These are phyloP conservation scores for Plestiodon gilberti DNA, from an alignment of 2,113 vertebrate genomes.

Conservation along the genomic window DNA sequence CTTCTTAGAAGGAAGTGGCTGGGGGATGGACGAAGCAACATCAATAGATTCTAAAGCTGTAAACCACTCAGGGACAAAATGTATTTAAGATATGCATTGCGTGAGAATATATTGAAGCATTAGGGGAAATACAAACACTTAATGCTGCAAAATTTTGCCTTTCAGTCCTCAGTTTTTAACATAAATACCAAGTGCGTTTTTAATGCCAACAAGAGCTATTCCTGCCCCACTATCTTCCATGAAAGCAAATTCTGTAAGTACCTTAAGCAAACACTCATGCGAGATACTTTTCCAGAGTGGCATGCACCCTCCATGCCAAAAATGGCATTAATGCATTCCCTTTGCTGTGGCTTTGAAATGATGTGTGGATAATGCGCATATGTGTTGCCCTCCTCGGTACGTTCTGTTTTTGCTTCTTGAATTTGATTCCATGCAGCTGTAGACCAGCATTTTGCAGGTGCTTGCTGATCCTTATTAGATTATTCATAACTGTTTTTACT, in stretches of 20 bases:
- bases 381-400: neutral
- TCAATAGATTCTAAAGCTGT: too few species aligned
- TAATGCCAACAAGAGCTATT: slow-evolving; percentile 45
- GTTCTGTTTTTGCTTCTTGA: slow-evolving; percentile 54
- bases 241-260: slow-evolving; percentile 48
- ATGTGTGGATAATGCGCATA: slow-evolving; percentile 17
- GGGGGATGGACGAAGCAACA: too few species aligned
- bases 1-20: too few species aligned
- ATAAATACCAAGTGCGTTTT: slow-evolving; percentile 40
- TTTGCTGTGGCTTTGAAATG: slow-evolving; percentile 52
- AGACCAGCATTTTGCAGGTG: slow-evolving; percentile 67
- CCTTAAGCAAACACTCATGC: slow-evolving; percentile 51
- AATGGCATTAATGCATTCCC: slow-evolving; percentile 61
- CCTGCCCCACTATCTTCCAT: slow-evolving; percentile 50
- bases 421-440: slow-evolving; percentile 68
- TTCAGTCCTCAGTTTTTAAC: slow-evolving; percentile 49
- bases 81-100: neutral
- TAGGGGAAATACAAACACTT: slow-evolving; percentile 53
- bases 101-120: slow-evolving; percentile 25
- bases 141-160: slow-evolving; percentile 45
- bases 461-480: slow-evolving; percentile 67
- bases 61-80: too few species aligned
- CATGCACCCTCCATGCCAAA: slow-evolving; percentile 25
- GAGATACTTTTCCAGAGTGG: slow-evolving; percentile 20
- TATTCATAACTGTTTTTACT: slow-evolving; percentile 67